A percentile compares a stretch with the other conserved stretches of the same genome.
These are phyloP conservation scores for Myzus persicae DNA, from an alignment of 1,140 invertebrate species.

Conservation along the genomic window DNA sequence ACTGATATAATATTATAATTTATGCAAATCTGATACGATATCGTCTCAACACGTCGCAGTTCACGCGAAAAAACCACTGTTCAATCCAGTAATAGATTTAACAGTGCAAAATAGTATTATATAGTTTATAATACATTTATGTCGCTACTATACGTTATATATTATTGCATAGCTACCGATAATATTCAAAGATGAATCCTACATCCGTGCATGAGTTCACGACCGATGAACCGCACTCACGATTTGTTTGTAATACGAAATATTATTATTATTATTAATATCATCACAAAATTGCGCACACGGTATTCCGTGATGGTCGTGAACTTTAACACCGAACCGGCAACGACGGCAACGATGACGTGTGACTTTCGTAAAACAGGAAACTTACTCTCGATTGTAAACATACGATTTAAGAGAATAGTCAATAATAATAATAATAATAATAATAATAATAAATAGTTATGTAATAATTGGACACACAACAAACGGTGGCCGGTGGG, in stretches of 20 bases:
- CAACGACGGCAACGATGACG: not conserved
- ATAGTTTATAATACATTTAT: not conserved
- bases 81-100: not conserved
- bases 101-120: not conserved
- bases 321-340: not conserved
- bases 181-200: not conserved
- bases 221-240: not conserved
- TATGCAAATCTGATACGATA: not conserved
- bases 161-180: not conserved
- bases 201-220: not conserved
- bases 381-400: slow-evolving; percentile 12
- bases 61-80: too few species aligned
- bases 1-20: slow-evolving; percentile 14
- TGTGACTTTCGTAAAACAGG: slow-evolving; percentile 4
- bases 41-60: not conserved
- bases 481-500: slow-evolving; percentile 7
- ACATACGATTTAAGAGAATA: not conserved
- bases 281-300: not conserved
- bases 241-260: not conserved
- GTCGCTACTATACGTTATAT: not conserved
- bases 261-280: not conserved
- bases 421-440: not conserved
- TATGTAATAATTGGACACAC: slow-evolving; percentile 10
- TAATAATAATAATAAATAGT: not conserved
- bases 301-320: slow-evolving; percentile 28